These are phyloP conservation scores for Nyctibius grandis DNA, from an alignment of 2,797 vertebrate species.

Conservation along the genomic window DNA sequence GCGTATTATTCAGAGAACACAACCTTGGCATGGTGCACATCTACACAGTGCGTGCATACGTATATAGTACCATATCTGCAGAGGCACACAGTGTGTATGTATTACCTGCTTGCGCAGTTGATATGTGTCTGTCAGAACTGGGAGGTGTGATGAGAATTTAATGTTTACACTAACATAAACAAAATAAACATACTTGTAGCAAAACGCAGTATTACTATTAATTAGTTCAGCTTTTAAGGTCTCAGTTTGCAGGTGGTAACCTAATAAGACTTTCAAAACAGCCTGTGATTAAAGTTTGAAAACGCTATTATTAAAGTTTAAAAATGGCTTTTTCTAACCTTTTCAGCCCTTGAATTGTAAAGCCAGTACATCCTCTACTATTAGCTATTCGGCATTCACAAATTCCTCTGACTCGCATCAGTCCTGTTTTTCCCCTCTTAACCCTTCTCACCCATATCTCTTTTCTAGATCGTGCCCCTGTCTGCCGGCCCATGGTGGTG, in stretches of 20 bases:
- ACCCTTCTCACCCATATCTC: not conserved
- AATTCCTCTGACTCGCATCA: rapidly evolving
- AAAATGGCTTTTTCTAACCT: not conserved
- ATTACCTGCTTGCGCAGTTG: not conserved
- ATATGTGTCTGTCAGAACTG: not conserved
- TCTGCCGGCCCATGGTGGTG: rapidly evolving
- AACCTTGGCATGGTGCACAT: rapidly evolving
- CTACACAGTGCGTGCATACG: rapidly evolving
- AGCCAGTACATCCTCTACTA: not conserved
- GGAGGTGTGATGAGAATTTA: not conserved
- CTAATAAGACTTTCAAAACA: not conserved
- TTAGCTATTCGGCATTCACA: not conserved
- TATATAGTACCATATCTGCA: not conserved
- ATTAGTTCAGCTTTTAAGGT: not conserved
- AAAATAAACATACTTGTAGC: not conserved
- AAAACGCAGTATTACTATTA: not conserved
- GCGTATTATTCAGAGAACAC: not conserved
- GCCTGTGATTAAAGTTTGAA: not conserved
- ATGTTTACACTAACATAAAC: not conserved
- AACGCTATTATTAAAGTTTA: not conserved
- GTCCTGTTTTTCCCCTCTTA: not conserved
- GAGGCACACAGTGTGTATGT: not conserved
- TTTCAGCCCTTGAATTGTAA: not conserved
- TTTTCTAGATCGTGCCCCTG: rapidly evolving
- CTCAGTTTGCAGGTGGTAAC: not conserved